Evolutionary conservation across 2,888 invertebrate species (phyloP).

Genomic region (Drosophila crucigera): DNA sequence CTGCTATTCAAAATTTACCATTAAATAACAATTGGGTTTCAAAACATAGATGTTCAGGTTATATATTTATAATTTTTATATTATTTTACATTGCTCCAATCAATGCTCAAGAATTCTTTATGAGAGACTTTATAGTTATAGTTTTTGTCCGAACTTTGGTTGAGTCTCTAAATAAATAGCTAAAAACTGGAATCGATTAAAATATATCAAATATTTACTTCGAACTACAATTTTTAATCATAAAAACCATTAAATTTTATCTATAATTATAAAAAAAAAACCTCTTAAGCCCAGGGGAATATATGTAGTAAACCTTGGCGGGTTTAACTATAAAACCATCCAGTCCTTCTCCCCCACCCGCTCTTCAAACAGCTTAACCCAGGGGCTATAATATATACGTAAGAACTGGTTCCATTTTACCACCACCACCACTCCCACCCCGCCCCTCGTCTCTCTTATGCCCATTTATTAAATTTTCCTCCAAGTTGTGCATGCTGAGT

Average conservation of each 20-base stretch:
- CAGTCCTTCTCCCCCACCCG: too few species aligned
- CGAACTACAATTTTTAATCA: background rate
- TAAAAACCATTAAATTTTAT: background rate
- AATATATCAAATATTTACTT: background rate
- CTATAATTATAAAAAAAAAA: background rate
- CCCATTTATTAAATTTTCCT: background rate
- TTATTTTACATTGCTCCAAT: background rate
- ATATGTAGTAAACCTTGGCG: background rate
- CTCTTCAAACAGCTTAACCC: background rate
- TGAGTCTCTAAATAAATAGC: background rate
- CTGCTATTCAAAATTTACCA: background rate
- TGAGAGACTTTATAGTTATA: background rate
- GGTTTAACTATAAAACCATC: background rate
- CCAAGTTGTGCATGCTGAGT: slow-evolving; percentile 24
- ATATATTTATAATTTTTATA: background rate
- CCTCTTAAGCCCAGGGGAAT: background rate
- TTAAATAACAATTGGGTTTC: slow-evolving; percentile 2
- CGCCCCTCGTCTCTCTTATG: background rate
- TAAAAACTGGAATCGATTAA: background rate
- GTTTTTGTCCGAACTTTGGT: background rate
- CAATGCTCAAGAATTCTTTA: background rate
- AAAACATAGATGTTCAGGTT: background rate
- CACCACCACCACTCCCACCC: background rate
- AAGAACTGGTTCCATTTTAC: slow-evolving; percentile 1
- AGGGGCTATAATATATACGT: background rate